These are phyloP conservation scores for Hypotaenidia okinawae DNA, from an alignment of 2,797 vertebrate genomes.

Conservation along the genomic window DNA sequence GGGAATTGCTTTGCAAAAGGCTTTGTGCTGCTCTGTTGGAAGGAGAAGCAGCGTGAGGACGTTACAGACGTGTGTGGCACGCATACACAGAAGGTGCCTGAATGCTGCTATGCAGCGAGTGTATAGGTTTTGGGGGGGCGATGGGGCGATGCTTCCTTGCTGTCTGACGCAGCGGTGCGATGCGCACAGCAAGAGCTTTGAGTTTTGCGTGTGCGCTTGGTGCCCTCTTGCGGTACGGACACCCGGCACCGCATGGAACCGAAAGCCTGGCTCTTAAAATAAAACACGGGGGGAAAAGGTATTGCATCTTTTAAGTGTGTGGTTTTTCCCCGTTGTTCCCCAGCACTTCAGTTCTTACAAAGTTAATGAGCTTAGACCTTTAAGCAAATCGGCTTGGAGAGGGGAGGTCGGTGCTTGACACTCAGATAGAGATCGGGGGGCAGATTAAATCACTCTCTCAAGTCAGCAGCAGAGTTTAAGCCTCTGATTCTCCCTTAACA, in stretches of 20 bases:
- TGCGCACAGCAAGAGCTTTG: too few relatives aligned
- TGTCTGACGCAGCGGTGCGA: not conserved
- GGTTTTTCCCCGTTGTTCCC: not conserved
- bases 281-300: not conserved
- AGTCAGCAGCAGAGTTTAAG: not conserved
- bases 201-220: not conserved
- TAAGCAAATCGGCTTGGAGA: constrained; percentile 2
- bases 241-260: not conserved
- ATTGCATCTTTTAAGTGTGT: not conserved
- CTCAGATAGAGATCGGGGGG: not conserved
- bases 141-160: not conserved
- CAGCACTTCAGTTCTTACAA: not conserved
- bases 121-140: not conserved
- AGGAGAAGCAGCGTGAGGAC: not conserved
- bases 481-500: not conserved
- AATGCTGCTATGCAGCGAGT: not conserved
- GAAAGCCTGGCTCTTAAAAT: not conserved
- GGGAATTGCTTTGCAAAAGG: not conserved
- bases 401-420: not conserved
- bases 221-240: constrained; percentile 65
- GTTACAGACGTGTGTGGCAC: not conserved
- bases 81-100: not conserved
- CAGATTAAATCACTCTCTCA: not conserved
- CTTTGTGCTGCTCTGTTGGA: not conserved
- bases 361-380: not conserved